Percentiles rank a stretch among this genome's conserved stretches.
Evolutionary conservation across 2,888 invertebrate genomes (phyloP).

Genomic region (Drosophila hamatofila): DNA sequence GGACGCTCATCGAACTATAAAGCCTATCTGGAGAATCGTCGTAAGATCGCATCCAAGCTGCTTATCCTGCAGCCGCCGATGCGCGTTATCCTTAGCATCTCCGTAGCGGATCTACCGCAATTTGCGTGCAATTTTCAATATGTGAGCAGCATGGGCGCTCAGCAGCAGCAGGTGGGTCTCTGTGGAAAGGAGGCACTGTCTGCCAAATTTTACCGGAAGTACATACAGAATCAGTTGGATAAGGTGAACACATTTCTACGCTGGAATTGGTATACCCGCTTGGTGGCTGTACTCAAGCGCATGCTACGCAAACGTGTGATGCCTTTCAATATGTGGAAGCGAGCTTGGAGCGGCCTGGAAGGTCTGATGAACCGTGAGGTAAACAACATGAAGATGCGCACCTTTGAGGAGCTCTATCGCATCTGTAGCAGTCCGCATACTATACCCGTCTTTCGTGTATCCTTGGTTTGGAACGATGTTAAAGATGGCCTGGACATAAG

Average conservation of each 20-base stretch:
- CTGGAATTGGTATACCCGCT: slow-evolving; percentile 85
- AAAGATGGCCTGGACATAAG: slow-evolving; percentile 86
- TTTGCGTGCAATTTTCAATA: slow-evolving; percentile 83
- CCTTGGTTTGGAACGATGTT: slow-evolving; percentile 76
- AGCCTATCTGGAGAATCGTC: slow-evolving; percentile 87
- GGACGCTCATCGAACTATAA: slow-evolving; percentile 88
- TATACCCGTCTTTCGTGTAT: slow-evolving; percentile 88
- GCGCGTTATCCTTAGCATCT: slow-evolving; percentile 84
- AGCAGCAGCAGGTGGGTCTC: slow-evolving; percentile 72
- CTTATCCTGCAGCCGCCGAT: slow-evolving; percentile 89
- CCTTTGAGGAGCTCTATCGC: slow-evolving; percentile 88
- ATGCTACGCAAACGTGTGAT: slow-evolving; percentile 80
- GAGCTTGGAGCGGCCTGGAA: slow-evolving; percentile 85
- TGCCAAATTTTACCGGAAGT: slow-evolving; percentile 74
- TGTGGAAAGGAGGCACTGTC: slow-evolving; percentile 74
- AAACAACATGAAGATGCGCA: slow-evolving; percentile 89
- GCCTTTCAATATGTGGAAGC: slow-evolving; percentile 72
- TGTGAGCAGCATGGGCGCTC: slow-evolving; percentile 53
- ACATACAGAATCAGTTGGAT: slow-evolving; percentile 79
- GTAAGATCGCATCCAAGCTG: slow-evolving; percentile 87
- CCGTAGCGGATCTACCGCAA: slow-evolving; percentile 84
- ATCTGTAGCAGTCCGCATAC: slow-evolving; percentile 86
- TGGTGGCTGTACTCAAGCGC: slow-evolving; percentile 82
- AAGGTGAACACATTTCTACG: slow-evolving; percentile 83
- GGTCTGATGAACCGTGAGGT: slow-evolving; percentile 88